Base-by-base conservation (phyloP, 2,888 invertebrate species). In the Trypoxylon attenuatum region DNA sequence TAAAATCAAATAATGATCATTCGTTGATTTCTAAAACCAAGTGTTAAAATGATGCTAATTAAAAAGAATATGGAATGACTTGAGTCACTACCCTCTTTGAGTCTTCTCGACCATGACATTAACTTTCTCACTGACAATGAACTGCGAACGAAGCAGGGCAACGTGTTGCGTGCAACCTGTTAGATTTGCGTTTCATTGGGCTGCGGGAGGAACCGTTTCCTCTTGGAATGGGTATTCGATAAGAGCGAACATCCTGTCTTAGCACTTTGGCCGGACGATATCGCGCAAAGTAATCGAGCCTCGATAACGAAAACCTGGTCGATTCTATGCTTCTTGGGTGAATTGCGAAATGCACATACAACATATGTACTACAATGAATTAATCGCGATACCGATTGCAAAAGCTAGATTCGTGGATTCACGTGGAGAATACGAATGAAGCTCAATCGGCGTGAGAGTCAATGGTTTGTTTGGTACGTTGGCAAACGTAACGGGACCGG, bases 401-500 rank as follows among this genome's bases (percentile, higher is more conserved):
- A 29, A n/a, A 13, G 33, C 5, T 10, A 33, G 33, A 33, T 33
- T 33, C 33, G 33, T 16, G 39, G 25, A 5, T 25, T 8, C 15
- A 39, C 22, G 19, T 8, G 47, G 21, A 25, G n/a, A 42, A 47
- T 13, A 33, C 33, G 33, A 52, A 55, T 25, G 43, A 55, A 39
- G 41, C 38, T 52, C 46, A 43, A 29, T 25, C 25, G 23, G 10
- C 59, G 22, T 27, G 54, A 42, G 51, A 33, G 33, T 25, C 39
- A 42, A 62, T 62, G 29, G 58, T 71, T 71, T 60, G 64, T 71
- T 72, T 57, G 65, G 69, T 56, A 69, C 39, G 67, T 25, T 27
- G 64, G 51, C 53, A 71, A 56, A 51, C 27, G 46, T 76, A 76
- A 76, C 76, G 76, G 76, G 61, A 76, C 56, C 51, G 27, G 66